phyloP scores from a whole-genome alignment of 2,113 vertebrate genomes.

The Oplegnathus fasciatus region DNA sequence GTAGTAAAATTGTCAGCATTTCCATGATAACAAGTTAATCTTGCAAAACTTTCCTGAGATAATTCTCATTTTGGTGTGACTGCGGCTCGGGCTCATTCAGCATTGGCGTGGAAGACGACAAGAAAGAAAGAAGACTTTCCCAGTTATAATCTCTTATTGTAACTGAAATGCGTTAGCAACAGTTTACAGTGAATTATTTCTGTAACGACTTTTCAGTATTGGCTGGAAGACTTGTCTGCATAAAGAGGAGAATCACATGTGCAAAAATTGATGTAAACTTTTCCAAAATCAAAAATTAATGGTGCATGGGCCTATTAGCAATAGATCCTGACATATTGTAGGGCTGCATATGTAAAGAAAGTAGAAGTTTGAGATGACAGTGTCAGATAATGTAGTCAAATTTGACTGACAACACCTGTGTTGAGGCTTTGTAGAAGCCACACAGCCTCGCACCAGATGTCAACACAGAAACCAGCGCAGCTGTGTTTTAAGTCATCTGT shows the following conservation, averaged over 20 bases:
- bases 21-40: neutral
- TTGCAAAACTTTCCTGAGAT: slow-evolving; percentile 10
- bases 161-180: neutral
- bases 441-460: too few species aligned
- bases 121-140: neutral
- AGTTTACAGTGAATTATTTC: neutral
- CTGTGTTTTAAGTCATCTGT: too few species aligned
- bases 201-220: neutral
- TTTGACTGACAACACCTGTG: too few species aligned
- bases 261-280: neutral
- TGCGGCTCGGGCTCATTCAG: slow-evolving; percentile 1
- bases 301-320: too few species aligned
- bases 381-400: neutral
- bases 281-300: too few species aligned
- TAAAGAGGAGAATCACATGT: neutral
- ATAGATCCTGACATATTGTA: too few species aligned
- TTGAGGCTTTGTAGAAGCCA: too few species aligned
- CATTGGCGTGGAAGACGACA: neutral
- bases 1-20: neutral
- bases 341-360: neutral
- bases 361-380: neutral
- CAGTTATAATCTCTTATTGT: neutral
- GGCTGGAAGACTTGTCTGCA: neutral
- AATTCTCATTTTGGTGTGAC: neutral
- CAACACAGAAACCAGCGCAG: too few species aligned